A percentile compares a stretch with the other conserved stretches of the same genome.
Conservation (phyloP, 2,113 vertebrate genomes). For the Eleginops maclovinus region DNA sequence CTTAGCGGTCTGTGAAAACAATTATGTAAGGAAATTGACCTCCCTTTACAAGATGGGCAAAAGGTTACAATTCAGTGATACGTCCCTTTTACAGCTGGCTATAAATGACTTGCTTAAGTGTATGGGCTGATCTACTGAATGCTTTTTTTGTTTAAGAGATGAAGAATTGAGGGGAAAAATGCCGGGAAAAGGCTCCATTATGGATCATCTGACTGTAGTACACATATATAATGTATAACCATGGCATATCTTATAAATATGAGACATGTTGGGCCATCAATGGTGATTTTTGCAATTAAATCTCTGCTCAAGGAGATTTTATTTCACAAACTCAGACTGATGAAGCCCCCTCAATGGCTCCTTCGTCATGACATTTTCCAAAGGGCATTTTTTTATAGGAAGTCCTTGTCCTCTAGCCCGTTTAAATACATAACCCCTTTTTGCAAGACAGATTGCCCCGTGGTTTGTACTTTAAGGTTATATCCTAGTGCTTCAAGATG, state of each 20-base stretch:
- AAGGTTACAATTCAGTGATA: conserved; percentile 19
- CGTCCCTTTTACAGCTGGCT: conserved; percentile 2
- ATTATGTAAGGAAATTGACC: conserved; percentile 70
- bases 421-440: conserved; percentile 10
- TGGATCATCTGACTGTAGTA: neutral
- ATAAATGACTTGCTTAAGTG: neutral
- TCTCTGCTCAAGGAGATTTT: conserved; percentile 26
- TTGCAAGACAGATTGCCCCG: neutral
- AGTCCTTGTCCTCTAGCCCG: conserved; percentile 24
- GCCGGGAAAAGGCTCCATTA: neutral
- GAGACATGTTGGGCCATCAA: neutral
- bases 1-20: conserved; percentile 67
- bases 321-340: neutral
- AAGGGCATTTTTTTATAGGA: conserved; percentile 38
- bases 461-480: conserved; percentile 20
- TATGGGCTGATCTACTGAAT: neutral
- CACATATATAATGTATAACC: neutral
- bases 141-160: neutral
- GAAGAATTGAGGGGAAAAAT: neutral
- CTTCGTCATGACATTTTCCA: conserved; percentile 57
- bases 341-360: conserved; percentile 4
- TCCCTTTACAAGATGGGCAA: conserved; percentile 43
- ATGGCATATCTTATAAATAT: neutral
- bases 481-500: conserved; percentile 11
- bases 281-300: neutral